A percentile compares a stretch with the other conserved stretches of the same genome.
phyloP scores from a whole-genome alignment of 2,888 invertebrate species.

The Mythimna vitellina region DNA sequence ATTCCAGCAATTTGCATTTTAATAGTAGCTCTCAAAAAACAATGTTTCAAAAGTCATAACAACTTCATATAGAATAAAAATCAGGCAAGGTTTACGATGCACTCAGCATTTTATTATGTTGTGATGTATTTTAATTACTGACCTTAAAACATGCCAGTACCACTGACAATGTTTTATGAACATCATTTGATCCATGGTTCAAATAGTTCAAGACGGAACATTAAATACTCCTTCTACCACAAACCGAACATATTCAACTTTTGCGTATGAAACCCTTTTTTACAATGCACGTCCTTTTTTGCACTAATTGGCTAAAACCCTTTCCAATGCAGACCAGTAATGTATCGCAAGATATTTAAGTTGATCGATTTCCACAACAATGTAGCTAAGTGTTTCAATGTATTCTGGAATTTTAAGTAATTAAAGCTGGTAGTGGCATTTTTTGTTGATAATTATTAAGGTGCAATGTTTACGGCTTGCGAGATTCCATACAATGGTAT shows the following conservation, averaged over 20 bases:
- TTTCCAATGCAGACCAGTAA: slow-evolving; percentile 25
- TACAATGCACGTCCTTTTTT: slow-evolving; percentile 32
- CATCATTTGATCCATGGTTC: slow-evolving; percentile 76
- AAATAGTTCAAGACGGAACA: slow-evolving; percentile 74
- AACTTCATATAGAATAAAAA: slow-evolving; percentile 73
- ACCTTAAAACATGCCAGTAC: slow-evolving; percentile 70
- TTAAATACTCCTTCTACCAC: slow-evolving; percentile 55
- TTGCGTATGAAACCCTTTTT: slow-evolving; percentile 28
- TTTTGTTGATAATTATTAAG: slow-evolving; percentile 79
- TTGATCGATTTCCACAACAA: slow-evolving; percentile 65
- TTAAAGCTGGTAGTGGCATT: slow-evolving; percentile 85
- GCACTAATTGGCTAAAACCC: slow-evolving; percentile 4
- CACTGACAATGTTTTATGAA: slow-evolving; percentile 73
- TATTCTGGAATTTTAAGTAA: slow-evolving; percentile 87
- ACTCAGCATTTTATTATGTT: slow-evolving; percentile 73
- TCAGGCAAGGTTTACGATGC: slow-evolving; percentile 69
- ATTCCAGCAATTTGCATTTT: not conserved
- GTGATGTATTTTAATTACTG: slow-evolving; percentile 82
- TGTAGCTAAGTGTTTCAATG: slow-evolving; percentile 74
- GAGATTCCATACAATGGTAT: slow-evolving; percentile 80
- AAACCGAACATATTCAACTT: slow-evolving; percentile 5
- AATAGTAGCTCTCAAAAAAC: slow-evolving; percentile 19
- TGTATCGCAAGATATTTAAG: slow-evolving; percentile 41
- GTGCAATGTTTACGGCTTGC: slow-evolving; percentile 75
- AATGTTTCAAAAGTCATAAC: slow-evolving; percentile 57